phyloP scores from a whole-genome alignment of 64 coral and sea anemone species.

The Stichodactyla mertensii region DNA sequence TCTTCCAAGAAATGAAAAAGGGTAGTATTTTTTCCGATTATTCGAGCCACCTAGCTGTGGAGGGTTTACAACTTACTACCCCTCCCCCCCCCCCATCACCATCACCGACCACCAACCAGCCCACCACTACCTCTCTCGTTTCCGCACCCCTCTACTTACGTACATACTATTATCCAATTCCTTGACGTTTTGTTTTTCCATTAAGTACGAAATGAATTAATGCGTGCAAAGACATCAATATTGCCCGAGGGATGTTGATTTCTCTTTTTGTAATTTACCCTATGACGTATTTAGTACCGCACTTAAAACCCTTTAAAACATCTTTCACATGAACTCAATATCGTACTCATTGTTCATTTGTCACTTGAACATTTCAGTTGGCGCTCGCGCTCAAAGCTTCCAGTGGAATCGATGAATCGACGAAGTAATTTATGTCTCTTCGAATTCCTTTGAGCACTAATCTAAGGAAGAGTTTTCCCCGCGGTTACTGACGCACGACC shows the following conservation, averaged over 20 bases:
- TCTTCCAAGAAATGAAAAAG: neutral
- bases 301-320: constrained; percentile 10
- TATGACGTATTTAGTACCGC: neutral
- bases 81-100: neutral
- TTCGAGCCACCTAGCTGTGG: neutral
- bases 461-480: no score
- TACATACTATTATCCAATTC: neutral
- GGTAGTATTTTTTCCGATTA: neutral
- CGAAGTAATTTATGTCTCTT: neutral
- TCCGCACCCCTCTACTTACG: neutral
- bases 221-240: neutral
- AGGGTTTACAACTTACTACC: neutral
- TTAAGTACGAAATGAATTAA: neutral
- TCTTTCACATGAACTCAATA: constrained; percentile 1
- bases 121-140: neutral
- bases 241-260: constrained; percentile 3
- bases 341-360: neutral
- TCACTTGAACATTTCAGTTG: neutral
- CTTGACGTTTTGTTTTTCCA: neutral
- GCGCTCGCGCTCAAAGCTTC: neutral
- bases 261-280: neutral
- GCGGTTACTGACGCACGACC: no score
- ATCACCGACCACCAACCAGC: neutral
- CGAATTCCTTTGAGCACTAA: neutral
- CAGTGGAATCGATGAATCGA: neutral